These are phyloP conservation scores for Phylloscopus collybita DNA, from an alignment of 2,797 vertebrate species.

Conservation along the genomic window DNA sequence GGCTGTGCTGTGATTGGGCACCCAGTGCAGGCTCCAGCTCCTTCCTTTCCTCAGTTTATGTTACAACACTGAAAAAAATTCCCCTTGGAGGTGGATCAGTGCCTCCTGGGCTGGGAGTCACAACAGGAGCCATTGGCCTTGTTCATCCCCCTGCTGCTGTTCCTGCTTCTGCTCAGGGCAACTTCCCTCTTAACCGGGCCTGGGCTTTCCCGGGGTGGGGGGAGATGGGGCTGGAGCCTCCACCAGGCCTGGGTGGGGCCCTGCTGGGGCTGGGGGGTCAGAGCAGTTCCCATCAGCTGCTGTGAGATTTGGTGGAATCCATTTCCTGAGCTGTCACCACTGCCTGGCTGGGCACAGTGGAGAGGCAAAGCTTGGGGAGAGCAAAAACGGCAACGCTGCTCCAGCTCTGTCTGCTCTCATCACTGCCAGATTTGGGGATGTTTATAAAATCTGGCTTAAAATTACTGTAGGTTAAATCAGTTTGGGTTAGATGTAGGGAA, in stretches of 20 bases:
- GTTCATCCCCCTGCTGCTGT: neutral
- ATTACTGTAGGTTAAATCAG: neutral
- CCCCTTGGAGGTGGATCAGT: neutral
- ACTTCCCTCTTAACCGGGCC: neutral
- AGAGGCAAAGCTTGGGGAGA: neutral
- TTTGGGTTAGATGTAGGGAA: rapidly evolving
- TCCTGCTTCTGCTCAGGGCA: neutral
- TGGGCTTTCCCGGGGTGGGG: neutral
- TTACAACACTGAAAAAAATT: no score
- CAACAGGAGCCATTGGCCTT: neutral
- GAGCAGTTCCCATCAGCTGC: neutral
- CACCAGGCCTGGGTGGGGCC: rapidly evolving
- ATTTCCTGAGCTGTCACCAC: slow-evolving; percentile 72
- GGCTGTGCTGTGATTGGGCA: rapidly evolving
- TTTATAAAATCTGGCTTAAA: neutral
- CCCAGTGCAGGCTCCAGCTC: neutral
- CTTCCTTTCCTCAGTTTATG: neutral
- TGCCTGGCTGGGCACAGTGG: neutral
- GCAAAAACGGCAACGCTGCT: neutral
- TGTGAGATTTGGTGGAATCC: slow-evolving; percentile 45
- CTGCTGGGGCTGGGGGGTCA: neutral
- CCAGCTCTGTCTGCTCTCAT: neutral
- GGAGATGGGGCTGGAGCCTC: neutral
- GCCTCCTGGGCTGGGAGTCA: neutral
- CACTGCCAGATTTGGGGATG: rapidly evolving